Evolutionary conservation across 2,113 vertebrate species (phyloP).

Genomic region (Onychostoma macrolepis): DNA sequence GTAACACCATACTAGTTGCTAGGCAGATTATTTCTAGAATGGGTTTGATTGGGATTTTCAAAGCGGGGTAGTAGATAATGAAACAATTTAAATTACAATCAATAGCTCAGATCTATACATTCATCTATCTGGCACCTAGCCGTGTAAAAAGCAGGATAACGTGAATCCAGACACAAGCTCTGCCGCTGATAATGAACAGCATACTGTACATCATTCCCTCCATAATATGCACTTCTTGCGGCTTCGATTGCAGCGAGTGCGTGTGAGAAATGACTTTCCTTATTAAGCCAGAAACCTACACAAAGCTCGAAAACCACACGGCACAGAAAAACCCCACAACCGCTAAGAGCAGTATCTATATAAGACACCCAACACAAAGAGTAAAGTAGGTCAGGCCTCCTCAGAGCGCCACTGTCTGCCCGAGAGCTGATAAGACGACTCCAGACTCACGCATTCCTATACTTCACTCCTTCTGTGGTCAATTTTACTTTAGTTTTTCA

Average conservation of each 20-base stretch:
- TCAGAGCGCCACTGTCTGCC: conserved; percentile 43
- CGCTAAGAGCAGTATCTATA: conserved; percentile 50
- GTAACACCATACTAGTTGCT: not conserved
- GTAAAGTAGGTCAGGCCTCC: conserved; percentile 53
- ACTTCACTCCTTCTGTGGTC: not conserved
- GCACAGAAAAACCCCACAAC: conserved; percentile 5
- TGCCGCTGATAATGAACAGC: not conserved
- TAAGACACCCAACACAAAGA: conserved; percentile 49
- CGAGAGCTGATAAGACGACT: conserved; percentile 42
- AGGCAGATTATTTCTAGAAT: not conserved
- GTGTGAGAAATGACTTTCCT: conserved; percentile 24
- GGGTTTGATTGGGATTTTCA: not conserved
- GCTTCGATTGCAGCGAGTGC: not conserved
- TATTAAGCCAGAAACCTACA: conserved; percentile 6
- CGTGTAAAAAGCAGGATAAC: not conserved
- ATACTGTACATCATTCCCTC: not conserved
- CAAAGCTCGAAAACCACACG: conserved; percentile 19
- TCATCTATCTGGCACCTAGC: not conserved
- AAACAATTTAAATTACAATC: not conserved
- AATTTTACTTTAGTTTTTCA: conserved; percentile 2
- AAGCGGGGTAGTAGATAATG: not conserved
- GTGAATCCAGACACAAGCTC: not conserved
- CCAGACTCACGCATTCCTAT: not conserved
- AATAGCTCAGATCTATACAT: not conserved
- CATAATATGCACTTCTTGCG: not conserved